Evolutionary conservation across 2,888 invertebrate species (phyloP).

Genomic region (Agrochola lychnidis): DNA sequence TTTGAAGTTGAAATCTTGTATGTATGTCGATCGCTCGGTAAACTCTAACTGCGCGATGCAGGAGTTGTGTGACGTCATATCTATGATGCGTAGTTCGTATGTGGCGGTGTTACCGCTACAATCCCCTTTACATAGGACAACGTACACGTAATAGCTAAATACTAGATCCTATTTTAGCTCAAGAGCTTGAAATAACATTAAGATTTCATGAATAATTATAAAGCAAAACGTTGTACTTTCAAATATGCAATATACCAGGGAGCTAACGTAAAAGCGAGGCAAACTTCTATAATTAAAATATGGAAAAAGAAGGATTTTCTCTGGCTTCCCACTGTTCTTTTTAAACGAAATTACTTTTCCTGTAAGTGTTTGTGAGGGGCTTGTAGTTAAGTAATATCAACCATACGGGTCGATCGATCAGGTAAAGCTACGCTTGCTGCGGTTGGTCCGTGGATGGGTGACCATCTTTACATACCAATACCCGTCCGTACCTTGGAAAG

Average conservation of each 20-base stretch:
- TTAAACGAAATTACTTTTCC: constrained; percentile 1
- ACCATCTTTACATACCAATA: no score
- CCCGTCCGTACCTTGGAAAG: no score
- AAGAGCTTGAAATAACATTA: constrained; percentile 9
- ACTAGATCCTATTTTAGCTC: constrained; percentile 19
- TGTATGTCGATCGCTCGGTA: no score
- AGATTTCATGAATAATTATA: constrained; percentile 23
- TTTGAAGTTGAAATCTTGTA: no score
- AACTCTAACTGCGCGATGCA: no score
- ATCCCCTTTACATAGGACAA: constrained; percentile 16
- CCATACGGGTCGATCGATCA: no score
- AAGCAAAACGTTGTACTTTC: constrained; percentile 11
- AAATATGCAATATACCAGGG: neutral
- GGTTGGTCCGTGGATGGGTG: no score
- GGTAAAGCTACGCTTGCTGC: no score
- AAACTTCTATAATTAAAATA: constrained; percentile 19
- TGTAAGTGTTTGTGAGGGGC: neutral
- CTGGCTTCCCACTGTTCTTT: neutral
- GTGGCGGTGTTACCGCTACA: no score
- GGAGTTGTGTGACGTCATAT: no score
- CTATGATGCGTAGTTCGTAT: no score
- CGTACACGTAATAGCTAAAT: neutral
- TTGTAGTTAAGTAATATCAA: no score
- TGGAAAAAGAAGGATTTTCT: neutral
- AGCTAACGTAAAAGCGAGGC: neutral